A percentile compares a stretch with the other conserved stretches of the same genome.
Conservation (phyloP, 2,888 invertebrate genomes). For the Tortricodes alternella region DNA sequence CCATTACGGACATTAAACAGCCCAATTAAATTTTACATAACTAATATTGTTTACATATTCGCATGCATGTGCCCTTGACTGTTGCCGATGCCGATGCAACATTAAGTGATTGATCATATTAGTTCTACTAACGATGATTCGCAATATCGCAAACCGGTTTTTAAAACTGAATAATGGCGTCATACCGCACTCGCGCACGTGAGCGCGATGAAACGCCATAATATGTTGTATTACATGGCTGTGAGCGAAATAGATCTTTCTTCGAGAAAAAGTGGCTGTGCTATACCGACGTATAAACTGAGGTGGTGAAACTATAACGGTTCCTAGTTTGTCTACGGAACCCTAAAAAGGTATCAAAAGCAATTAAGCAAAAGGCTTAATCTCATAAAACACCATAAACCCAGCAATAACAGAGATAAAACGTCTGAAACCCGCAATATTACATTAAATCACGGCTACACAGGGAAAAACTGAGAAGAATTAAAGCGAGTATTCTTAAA, state of each 20-base stretch:
- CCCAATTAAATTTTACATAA: constrained; percentile 30
- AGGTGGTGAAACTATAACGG: too few species aligned
- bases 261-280: too few species aligned
- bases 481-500: constrained; percentile 42
- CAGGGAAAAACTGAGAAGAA: constrained; percentile 50
- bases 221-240: too few species aligned
- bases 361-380: constrained; percentile 13
- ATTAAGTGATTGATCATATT: constrained; percentile 65
- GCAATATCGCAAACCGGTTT: constrained; percentile 60
- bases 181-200: too few species aligned
- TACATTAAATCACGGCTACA: constrained; percentile 59
- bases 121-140: constrained; percentile 60
- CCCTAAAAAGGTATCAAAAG: constrained; percentile 13
- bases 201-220: too few species aligned
- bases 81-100: constrained; percentile 44
- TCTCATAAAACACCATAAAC: constrained; percentile 26
- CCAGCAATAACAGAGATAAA: constrained; percentile 42
- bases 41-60: constrained; percentile 28
- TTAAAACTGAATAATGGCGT: too few species aligned
- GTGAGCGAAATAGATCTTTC: too few species aligned
- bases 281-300: too few species aligned
- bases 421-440: constrained; percentile 49
- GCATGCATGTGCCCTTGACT: constrained; percentile 44
- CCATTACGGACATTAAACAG: constrained; percentile 24
- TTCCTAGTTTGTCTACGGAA: too few species aligned